phyloP scores from a whole-genome alignment of 2,797 vertebrate genomes.

The Erpetoichthys calabaricus region DNA sequence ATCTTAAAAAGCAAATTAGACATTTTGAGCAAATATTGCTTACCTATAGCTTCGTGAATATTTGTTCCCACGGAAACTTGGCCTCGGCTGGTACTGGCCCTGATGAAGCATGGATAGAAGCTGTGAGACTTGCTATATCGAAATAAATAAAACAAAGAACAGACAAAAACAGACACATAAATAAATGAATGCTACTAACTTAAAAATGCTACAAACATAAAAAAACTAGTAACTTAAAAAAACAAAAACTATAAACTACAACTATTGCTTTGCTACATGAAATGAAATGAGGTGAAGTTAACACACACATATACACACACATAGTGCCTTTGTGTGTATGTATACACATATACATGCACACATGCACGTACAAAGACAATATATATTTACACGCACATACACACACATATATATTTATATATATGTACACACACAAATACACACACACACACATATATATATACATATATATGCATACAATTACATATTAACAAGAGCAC shows the following conservation, averaged over 20 bases:
- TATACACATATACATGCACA: constrained; percentile 8
- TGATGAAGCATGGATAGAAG: constrained; percentile 98
- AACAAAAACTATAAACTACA: neutral
- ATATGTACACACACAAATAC: neutral
- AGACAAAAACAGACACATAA: constrained; percentile 15
- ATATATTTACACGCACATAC: neutral
- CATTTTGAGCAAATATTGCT: constrained; percentile 15
- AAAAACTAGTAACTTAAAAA: constrained; percentile 33
- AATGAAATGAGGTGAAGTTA: too few relatives aligned
- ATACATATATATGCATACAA: too few relatives aligned
- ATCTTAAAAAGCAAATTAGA: neutral
- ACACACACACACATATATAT: neutral
- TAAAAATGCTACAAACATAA: constrained; percentile 13
- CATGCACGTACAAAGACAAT: constrained; percentile 12
- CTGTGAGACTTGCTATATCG: constrained; percentile 93
- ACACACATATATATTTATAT: rapidly evolving
- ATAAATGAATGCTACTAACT: constrained; percentile 44
- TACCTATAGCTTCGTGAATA: constrained; percentile 97
- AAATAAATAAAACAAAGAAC: constrained; percentile 40
- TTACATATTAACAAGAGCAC: neutral
- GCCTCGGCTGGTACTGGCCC: constrained; percentile 95
- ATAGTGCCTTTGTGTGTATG: constrained; percentile 8
- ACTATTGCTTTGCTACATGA: neutral
- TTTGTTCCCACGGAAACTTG: constrained; percentile 97
- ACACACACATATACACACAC: neutral